Evolutionary conservation across 2,113 vertebrate genomes (phyloP), one percentile per base, ranked within the genome.

Genomic region (Bubo bubo): DNA sequence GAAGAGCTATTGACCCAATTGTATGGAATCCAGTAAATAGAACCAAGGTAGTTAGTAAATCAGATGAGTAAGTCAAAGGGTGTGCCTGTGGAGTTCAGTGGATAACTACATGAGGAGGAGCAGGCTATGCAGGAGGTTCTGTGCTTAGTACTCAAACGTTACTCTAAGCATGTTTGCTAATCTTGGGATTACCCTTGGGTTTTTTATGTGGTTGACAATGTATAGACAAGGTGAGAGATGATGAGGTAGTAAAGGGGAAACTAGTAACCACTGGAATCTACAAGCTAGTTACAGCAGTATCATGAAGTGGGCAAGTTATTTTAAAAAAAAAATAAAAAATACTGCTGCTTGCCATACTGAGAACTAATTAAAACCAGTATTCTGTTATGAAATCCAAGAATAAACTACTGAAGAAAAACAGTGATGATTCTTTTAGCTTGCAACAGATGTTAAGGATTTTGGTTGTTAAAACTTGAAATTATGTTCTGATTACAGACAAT

Each of bases 31-130:
- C 52, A 37, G 50, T 79, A 74, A 83, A 86, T 95, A 71, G 59
- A 90, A 17, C 35, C 0, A 0, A 55, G 45, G 26, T 22, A 47
- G 45, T 45, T 50, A 0, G 1, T 55, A 37, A 55, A 41, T 71
- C 43, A 23, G 16, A 26, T 75, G 76, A 66, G 9, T 74, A 71
- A 79, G 30, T 55, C 47, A 21, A 22, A 77, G 71, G 49, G 50
- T 63, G n/a, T 64, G 37, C 10, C 32, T 15, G 3, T 2, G 4
- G 39, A 39, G 14, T 15, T 47, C 27, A 63, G 24, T 35, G 8
- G 12, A 9, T 39, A 70, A 35, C 41, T 73, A n/a, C 6, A 0
- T 0, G 1, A 43, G 20, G 27, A 79, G 37, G 16, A 60, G 39
- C 14, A 67, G 19, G 11, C 27, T 56, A 0, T 14, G 10, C 18